Evolutionary conservation across 2,797 vertebrate species (phyloP).

Genomic region (Nannoperca obscura): DNA sequence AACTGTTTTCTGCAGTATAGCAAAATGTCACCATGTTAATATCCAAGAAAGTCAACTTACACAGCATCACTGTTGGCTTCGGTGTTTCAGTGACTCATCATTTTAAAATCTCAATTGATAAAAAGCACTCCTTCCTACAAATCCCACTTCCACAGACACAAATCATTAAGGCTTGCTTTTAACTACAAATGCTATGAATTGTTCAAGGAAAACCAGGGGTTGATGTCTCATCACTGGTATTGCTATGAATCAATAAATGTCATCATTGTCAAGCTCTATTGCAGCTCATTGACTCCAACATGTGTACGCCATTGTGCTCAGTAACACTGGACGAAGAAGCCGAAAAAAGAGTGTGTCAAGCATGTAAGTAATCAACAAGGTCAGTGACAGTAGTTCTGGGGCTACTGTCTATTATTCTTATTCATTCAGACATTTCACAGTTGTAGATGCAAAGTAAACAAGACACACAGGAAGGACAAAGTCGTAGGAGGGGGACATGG

Average conservation of each 20-base stretch:
- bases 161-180: constrained; percentile 19
- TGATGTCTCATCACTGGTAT: constrained; percentile 33
- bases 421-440: constrained; percentile 63
- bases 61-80: constrained; percentile 6
- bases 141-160: constrained; percentile 6
- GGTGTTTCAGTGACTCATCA: constrained; percentile 29
- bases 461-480: constrained; percentile 52
- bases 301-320: constrained; percentile 25
- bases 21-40: not conserved
- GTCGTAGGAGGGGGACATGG: constrained; percentile 5
- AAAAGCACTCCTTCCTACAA: constrained; percentile 4
- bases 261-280: constrained; percentile 31
- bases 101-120: constrained; percentile 35
- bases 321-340: constrained; percentile 37
- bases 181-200: constrained; percentile 26
- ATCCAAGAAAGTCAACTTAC: not conserved
- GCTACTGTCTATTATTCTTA: constrained; percentile 66
- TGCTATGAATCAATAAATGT: constrained; percentile 55
- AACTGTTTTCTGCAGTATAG: constrained; percentile 2
- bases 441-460: constrained; percentile 58
- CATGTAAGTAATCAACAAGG: constrained; percentile 72
- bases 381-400: constrained; percentile 55
- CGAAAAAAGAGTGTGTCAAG: constrained; percentile 55
- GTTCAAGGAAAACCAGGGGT: constrained; percentile 1
- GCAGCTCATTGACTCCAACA: constrained; percentile 32